Base-by-base conservation (phyloP, 2,797 vertebrate species). In the Catostomus latipinnis region DNA sequence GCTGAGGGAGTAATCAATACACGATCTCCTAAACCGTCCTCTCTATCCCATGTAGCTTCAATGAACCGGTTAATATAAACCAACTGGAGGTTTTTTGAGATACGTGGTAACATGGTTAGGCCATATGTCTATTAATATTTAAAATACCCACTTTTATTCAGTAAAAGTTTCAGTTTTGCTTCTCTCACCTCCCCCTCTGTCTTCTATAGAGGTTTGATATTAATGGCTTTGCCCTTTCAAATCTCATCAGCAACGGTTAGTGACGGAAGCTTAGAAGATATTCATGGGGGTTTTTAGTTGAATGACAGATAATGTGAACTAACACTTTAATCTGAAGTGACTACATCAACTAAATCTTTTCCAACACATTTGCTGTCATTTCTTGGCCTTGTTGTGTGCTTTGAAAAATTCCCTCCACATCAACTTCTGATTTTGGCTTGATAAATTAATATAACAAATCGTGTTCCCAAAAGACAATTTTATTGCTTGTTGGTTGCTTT, bases 221-320 rank as follows among this genome's bases (percentile, higher is more conserved):
- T 46, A 70, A 62, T 61, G 65, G 6, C 48, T 2, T 0, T 78
- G 67, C 70, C 76, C 66, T 78, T 78, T 78, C 67, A 62, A 3
- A 71, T 70, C 48, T 53, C 22, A 13, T 60, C 65, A 76, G 54
- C 6, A 11, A 34, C 0, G 6, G 50, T 6, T 4, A 63, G 43
- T 7, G 61, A 63, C 12, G 6, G 73, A 65, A 53, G 50, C 60
- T 77, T 46, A 50, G 13, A 61, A 61, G 70, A 43, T 12, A 7
- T 22, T 78, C 72, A 54, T 1, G 34, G 67, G 76, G 67, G 22
- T 62, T 70, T 78, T 62, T 62, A 18, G 45, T 45, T n/a, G 13
- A 67, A 60, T 53, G n/a, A 70, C 10, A 45, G 16, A 14, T 46
- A 60, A 53, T n/a, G 67, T 50, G 1, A 71, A 9, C 2, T 6